Evolutionary conservation across 2,888 invertebrate genomes (phyloP), one percentile per base, ranked within the genome.

Genomic region (Dusona sp.): DNA sequence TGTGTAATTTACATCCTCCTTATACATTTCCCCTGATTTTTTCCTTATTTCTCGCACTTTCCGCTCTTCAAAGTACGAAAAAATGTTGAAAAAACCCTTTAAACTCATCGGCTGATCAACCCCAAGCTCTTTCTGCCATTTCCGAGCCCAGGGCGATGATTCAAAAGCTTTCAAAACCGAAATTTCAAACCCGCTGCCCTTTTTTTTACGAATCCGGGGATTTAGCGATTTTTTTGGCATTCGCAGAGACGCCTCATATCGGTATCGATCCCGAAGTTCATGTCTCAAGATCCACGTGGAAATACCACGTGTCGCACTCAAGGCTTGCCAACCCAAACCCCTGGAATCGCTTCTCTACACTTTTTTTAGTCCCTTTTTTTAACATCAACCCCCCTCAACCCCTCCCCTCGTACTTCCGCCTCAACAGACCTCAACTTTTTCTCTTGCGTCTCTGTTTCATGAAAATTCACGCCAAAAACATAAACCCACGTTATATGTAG

Each of bases 1-100:
- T 79, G 68, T 80, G 57, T 73, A 77, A 86, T 86, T 83, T 80
- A 42, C 80, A 57, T 64, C 68, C 70, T 72, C 79, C 65, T 38
- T 68, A 45, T 45, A 16, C 2, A 9, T 61, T 22, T 25, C 3
- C 48, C 54, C 8, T 48, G 1, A 8, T 65, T 65, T 13, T 33
- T 65, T 45, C 42, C 19, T 64, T 22, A 54, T 54, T 29, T 13
- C 25, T 61, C 29, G 1, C 1, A 4, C 16, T 16, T 57, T 57
- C 11, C 0, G 11, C 7, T 29, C 29, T 16, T 29, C 4, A 3
- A 7, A 61, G 25, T 61, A 6, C 29, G 29, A 57, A 25, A 13
- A 57, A 57, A 9, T 8, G 13, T 11, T 2, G 3, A 25, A 38
- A 25, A 25, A 4, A 57, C 1, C 25, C 1, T 57, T 25, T 0